Evolutionary conservation across 2,888 invertebrate genomes (phyloP), one percentile per base, ranked within the genome.

Genomic region (Nipponacmea schrenckii): DNA sequence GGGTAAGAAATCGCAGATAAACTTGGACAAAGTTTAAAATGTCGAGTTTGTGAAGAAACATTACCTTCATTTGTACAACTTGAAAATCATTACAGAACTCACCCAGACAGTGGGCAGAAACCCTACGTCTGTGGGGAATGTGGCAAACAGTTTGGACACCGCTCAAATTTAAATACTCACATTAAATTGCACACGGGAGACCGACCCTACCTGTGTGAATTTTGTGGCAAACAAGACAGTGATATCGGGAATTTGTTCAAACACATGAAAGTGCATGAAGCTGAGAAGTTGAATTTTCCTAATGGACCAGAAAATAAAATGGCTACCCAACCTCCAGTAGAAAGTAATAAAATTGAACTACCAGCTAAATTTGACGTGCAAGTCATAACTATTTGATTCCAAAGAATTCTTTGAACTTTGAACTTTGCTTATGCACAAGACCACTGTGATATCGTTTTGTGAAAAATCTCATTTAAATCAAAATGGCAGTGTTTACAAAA

Each of bases 181-280:
- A 24, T 8, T 3, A 56, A 56, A 56, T 14, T 56, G 12, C 56
- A 56, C 20, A 56, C 12, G 4, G 56, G 56, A 12, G 56, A 56
- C 8, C 20, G 24, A 56, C 56, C 56, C 2, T 56, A 56, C 10
- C 14, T 56, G 15, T 56, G 56, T 56, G 56, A 56, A 56, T 56
- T 56, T 56, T 56, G 56, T 24, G 56, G 56, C 1, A 56, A 56
- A 56, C 56, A 56, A 56, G 56, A 56, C 56, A 56, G 56, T 56
- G 56, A 56, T 24, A 56, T 56, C 14, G 56, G 56, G 1, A 56
- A 56, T 14, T 56, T 56, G 14, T 24, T 56, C 10, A 56, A 56
- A 56, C 56, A 56, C 14, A 56, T 56, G 20, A 56, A 56, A 56
- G 56, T 56, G 4, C 56, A 56, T 24, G 24, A 20, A 15, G 20